Evolutionary conservation across 2,888 invertebrate genomes (phyloP), one percentile per base, ranked within the genome.

Genomic region (Frankliniella intonsa): DNA sequence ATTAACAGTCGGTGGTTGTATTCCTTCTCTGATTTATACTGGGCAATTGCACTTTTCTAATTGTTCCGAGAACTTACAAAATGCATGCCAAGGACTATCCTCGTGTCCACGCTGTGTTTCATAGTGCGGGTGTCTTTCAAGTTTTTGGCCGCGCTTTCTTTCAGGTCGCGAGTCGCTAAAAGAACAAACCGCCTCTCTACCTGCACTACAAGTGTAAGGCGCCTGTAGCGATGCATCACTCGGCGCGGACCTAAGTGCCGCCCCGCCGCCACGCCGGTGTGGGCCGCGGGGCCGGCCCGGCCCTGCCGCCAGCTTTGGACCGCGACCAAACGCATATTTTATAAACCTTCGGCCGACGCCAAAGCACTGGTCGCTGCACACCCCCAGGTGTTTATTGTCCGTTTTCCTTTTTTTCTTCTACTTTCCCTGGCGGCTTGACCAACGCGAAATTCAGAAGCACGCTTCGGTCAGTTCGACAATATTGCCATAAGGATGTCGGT

Each of bases 291-390:
- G 11, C 22, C 9, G 3, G 3, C 62, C 69, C 69, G 22, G 22
- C 69, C 55, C 55, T 7, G 12, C 55, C 55, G 3, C 55, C 62
- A 7, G 14, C 22, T 25, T 25, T 76, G 69, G 69, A 76, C 69
- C 25, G 69, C 69, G 69, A 76, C 69, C 69, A 76, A 76, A 76
- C 69, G 69, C 25, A 76, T 76, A 76, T 76, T 76, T 76, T 76
- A 76, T 76, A 25, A 76, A 76, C 69, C 69, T 76, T 8, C 22
- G 69, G 0, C 5, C 38, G 38, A 38, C 38, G 38, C 38, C 38
- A 38, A 38, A 38, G 38, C 38, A 5, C 38, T 62, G 17, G 12
- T 62, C 69, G 69, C 69, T 12, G 69, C 22, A 3, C 69, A 22
- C 69, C 69, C 22, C 69, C 22, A 17, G 12, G 62, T 62, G 19